A percentile compares a stretch with the other conserved stretches of the same genome.
Evolutionary conservation across 2,797 vertebrate species (phyloP).

Genomic region (Paratrypauchen microcephalus): DNA sequence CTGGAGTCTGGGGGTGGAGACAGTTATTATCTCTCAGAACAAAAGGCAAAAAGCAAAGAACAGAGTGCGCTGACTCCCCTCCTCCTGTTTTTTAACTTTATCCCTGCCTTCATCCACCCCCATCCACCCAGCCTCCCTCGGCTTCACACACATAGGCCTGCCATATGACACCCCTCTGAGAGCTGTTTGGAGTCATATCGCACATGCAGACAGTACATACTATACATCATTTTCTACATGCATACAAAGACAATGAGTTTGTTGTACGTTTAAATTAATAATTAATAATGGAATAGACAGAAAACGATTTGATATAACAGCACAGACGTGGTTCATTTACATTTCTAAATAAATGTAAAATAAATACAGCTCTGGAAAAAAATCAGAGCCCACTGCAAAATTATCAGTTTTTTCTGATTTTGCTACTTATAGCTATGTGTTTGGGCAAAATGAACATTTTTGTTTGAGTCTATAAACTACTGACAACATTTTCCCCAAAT

Average conservation of each 20-base stretch:
- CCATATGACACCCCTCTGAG: slow-evolving; percentile 73
- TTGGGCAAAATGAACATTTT: no score
- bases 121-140: slow-evolving; percentile 36
- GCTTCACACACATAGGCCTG: slow-evolving; percentile 54
- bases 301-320: no score
- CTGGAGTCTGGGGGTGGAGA: slow-evolving; percentile 49
- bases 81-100: slow-evolving; percentile 49
- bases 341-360: no score
- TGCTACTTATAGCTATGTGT: no score
- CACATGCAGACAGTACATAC: slow-evolving; percentile 22
- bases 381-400: no score
- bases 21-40: slow-evolving; percentile 59
- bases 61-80: slow-evolving; percentile 34
- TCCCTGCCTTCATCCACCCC: slow-evolving; percentile 53
- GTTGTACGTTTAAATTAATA: neutral
- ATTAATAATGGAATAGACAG: no score
- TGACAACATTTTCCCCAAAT: no score
- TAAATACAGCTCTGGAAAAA: no score
- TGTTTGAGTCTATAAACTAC: no score
- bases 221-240: neutral
- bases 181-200: slow-evolving; percentile 49
- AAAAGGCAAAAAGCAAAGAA: slow-evolving; percentile 61
- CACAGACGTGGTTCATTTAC: no score
- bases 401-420: no score
- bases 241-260: neutral